A percentile compares a stretch with the other conserved stretches of the same genome.
Evolutionary conservation across 2,888 invertebrate species (phyloP).

Genomic region (Yponomeuta sedellus): DNA sequence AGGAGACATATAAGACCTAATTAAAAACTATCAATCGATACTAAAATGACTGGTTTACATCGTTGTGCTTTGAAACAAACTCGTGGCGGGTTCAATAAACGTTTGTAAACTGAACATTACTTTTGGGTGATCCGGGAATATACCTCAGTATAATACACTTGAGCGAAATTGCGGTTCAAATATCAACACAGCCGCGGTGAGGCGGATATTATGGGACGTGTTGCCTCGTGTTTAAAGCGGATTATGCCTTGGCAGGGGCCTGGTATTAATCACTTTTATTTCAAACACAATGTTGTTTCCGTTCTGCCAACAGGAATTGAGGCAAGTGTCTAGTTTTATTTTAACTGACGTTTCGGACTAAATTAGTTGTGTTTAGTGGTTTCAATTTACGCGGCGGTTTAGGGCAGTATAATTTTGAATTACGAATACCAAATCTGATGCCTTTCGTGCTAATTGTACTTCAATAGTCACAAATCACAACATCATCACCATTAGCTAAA

Average conservation of each 20-base stretch:
- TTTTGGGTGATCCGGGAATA: not conserved
- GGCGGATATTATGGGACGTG: not conserved
- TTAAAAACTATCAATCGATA: no score
- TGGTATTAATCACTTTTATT: not conserved
- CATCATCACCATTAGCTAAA: no score
- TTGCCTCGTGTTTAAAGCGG: not conserved
- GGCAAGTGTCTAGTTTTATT: not conserved
- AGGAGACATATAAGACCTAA: no score
- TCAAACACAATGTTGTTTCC: not conserved
- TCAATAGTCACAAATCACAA: no score
- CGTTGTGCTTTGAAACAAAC: no score
- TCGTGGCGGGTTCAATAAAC: not conserved
- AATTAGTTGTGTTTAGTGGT: not conserved
- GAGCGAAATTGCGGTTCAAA: constrained; percentile 1
- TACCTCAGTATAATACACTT: not conserved
- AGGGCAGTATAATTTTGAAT: no score
- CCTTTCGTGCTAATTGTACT: no score
- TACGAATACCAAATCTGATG: no score
- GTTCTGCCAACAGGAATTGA: not conserved
- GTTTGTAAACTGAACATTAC: not conserved
- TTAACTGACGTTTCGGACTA: not conserved
- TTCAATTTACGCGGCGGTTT: not conserved
- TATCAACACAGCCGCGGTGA: not conserved
- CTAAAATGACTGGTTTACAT: no score
- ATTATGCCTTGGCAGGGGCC: not conserved